These are phyloP conservation scores for Tubiluchus corallicola DNA, from an alignment of 2,888 invertebrate genomes.

Conservation along the genomic window DNA sequence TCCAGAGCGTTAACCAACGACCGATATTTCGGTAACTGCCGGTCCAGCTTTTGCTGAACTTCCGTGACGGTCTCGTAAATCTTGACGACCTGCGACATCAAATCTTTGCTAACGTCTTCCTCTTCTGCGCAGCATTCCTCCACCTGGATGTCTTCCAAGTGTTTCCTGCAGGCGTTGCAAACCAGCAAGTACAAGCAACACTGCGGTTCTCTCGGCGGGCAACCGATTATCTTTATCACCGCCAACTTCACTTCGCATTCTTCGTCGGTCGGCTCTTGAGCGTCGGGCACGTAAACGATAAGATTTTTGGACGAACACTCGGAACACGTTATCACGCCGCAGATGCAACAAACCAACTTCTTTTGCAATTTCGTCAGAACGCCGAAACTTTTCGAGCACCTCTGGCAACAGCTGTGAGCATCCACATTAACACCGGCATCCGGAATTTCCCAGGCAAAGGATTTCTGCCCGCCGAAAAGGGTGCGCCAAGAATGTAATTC, in stretches of 20 bases:
- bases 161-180: background rate
- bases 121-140: background rate
- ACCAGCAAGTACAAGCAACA: background rate
- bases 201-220: background rate
- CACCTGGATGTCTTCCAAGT: background rate
- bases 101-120: background rate
- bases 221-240: background rate
- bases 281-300: background rate
- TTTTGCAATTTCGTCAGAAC: background rate
- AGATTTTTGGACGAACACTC: background rate
- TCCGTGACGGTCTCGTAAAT: background rate
- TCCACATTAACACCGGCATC: background rate
- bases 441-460: background rate
- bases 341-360: background rate
- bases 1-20: background rate
- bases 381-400: background rate
- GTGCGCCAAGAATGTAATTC: background rate
- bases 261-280: background rate
- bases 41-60: background rate
- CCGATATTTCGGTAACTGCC: background rate
- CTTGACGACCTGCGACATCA: background rate
- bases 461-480: background rate
- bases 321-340: background rate
- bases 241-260: background rate
- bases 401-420: background rate